Conservation (phyloP, 1,140 invertebrate genomes). For the Cotesia chilonis region DNA sequence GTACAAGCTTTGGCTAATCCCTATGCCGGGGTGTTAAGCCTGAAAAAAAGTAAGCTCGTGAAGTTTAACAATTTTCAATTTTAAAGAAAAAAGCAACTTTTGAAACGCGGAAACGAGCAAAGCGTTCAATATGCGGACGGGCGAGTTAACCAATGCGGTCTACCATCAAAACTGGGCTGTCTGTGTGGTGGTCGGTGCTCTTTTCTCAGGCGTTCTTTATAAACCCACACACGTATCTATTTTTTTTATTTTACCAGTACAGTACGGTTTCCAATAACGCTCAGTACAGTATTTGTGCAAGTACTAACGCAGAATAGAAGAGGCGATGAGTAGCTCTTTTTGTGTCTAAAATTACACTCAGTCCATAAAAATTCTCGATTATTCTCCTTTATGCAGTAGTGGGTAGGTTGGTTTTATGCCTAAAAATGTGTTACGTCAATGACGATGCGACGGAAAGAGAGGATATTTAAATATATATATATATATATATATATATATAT, state of each 20-base stretch:
- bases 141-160: constrained; percentile 26
- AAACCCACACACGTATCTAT: not conserved
- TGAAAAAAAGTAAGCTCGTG: not conserved
- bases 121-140: constrained; percentile 28
- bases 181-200: not conserved
- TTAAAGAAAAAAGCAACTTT: constrained; percentile 12
- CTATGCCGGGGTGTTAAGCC: not conserved
- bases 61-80: no score
- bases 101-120: not conserved
- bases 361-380: not conserved
- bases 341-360: constrained; percentile 15
- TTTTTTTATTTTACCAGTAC: constrained; percentile 1
- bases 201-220: not conserved
- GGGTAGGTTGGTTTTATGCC: no score
- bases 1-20: no score
- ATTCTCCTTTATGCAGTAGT: not conserved
- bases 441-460: no score
- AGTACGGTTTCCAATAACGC: constrained; percentile 27
- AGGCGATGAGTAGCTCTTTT: constrained; percentile 2
- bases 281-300: constrained; percentile 27
- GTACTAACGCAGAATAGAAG: constrained; percentile 1
- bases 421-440: no score
- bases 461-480: not conserved
- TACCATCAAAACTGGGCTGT: constrained; percentile 25
- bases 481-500: no score